phyloP scores from a whole-genome alignment of 2,113 vertebrate species.

The Neolamprologus devosi region DNA sequence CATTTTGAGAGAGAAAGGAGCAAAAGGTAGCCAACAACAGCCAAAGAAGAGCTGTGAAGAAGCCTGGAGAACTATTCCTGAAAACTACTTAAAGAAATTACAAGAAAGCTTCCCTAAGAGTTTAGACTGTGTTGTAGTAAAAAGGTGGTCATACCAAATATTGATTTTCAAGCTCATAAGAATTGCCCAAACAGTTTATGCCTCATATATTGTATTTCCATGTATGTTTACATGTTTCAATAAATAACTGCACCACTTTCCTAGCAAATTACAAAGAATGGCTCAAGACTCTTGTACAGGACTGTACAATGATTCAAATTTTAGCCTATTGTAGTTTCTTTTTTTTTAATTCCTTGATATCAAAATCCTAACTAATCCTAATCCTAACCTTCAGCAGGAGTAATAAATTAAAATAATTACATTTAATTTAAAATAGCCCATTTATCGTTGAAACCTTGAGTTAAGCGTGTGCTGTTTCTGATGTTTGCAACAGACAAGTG shows the following conservation, averaged over 20 bases:
- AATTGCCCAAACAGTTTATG: background rate
- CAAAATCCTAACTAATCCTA: background rate
- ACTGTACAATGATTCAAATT: background rate
- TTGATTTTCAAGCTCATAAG: background rate
- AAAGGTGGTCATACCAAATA: background rate
- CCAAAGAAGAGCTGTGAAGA: background rate
- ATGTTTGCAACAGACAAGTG: background rate
- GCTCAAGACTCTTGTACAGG: background rate
- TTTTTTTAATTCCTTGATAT: background rate
- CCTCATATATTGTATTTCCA: background rate
- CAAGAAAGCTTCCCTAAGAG: background rate
- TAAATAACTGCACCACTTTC: background rate
- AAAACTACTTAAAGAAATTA: background rate
- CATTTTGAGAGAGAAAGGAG: background rate
- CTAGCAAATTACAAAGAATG: background rate
- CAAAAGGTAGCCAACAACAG: background rate
- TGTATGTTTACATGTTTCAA: background rate
- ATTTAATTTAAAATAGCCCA: background rate
- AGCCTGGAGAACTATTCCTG: background rate
- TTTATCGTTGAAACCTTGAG: background rate
- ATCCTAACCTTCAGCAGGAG: background rate
- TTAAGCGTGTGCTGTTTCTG: background rate
- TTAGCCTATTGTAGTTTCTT: background rate
- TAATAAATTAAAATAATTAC: background rate
- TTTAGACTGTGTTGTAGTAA: background rate